phyloP scores from a whole-genome alignment of 2,113 vertebrate genomes.

The Pluvialis apricaria region DNA sequence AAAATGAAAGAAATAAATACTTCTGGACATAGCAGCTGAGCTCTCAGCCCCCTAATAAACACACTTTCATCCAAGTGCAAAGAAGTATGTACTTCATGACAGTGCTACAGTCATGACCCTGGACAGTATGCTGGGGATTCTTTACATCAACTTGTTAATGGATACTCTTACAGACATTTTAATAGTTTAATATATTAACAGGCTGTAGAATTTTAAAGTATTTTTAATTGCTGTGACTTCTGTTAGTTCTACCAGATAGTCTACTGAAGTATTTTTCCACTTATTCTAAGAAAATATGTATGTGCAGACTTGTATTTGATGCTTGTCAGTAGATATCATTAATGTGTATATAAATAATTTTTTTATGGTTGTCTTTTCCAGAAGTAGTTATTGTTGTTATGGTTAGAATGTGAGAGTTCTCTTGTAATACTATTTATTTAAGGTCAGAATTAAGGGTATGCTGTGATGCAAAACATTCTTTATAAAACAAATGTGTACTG shows the following conservation, averaged over 20 bases:
- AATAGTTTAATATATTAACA: not conserved
- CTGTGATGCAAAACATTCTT: not conserved
- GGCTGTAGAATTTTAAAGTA: not conserved
- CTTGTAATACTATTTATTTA: not conserved
- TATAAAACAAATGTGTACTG: not conserved
- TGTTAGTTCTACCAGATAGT: not conserved
- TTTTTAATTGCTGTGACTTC: not conserved
- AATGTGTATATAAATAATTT: not conserved
- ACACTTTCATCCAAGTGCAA: not conserved
- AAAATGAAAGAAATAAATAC: not conserved
- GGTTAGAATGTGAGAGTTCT: not conserved
- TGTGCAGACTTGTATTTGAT: not conserved
- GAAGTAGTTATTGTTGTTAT: not conserved
- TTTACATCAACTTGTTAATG: not conserved
- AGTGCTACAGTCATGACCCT: not conserved
- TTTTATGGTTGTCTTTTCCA: not conserved
- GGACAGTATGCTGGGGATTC: not conserved
- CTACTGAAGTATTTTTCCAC: not conserved
- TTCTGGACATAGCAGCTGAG: not conserved
- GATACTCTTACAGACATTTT: not conserved
- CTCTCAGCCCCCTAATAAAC: not conserved
- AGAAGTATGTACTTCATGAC: not conserved
- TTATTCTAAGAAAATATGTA: not conserved
- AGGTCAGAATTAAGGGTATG: not conserved
- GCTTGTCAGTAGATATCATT: not conserved